Base-by-base conservation (phyloP, 2,797 vertebrate genomes). In the Ptychadena robeensis region DNA sequence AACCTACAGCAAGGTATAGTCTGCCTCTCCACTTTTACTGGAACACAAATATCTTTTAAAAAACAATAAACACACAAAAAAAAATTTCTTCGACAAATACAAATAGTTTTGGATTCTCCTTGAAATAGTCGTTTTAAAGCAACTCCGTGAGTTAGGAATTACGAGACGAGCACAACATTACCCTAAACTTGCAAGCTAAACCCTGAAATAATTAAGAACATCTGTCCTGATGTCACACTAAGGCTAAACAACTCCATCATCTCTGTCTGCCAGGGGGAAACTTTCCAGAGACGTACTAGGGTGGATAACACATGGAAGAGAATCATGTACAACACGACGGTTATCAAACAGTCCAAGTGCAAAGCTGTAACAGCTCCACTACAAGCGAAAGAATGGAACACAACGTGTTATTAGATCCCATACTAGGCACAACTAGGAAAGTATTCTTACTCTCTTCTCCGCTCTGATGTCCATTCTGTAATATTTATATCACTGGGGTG, bases 201-300 rank as follows among this genome's bases (percentile, higher is more conserved):
- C 34, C 59, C 40, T 8, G 27, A 9, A 37, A 59, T 67, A 82
- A 82, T 82, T 14, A 66, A 67, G 37, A 59, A 37, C 80, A 82
- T 82, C 63, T 82, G 71, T 61, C 71, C 63, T 82, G 80, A 82
- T 68, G 80, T 82, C 71, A 74, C 69, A 40, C 2, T 1, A 38
- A 65, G 69, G 69, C 71, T 22, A 81, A 81, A 37, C 70, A 81
- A 40, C 32, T 35, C 22, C 69, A 66, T 64, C 28, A 81, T 81
- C 67, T 70, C 28, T 72, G 32, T 69, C 68, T 80, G 69, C 57
- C 79, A 72, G 22, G 35, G 31, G 35, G 28, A 25, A 64, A 32
- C 35, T 14, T 27, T 31, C 68, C 9, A 48, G 69, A 67, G 79
- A 64, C 59, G 27, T 63, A 8, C 35, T 31, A 37, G 79, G 69